Evolutionary conservation across 2,888 invertebrate genomes (phyloP).

Genomic region (Globia sparganii): DNA sequence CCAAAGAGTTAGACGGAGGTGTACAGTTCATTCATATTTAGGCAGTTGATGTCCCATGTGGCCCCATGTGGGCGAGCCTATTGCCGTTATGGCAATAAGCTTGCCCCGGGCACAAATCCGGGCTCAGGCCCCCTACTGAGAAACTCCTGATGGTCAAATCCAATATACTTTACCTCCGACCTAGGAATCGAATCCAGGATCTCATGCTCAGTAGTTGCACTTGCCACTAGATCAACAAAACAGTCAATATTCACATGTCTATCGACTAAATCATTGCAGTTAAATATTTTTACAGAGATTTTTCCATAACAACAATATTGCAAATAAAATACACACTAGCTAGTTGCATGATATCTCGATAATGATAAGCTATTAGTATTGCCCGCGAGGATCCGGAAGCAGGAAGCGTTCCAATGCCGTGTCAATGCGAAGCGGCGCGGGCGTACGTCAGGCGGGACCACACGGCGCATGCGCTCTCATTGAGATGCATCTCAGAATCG

Average conservation of each 20-base stretch:
- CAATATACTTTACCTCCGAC: neutral
- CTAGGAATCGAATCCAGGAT: neutral
- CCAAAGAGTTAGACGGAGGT: no score
- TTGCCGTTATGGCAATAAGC: no score
- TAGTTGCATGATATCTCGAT: conserved; percentile 62
- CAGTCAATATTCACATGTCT: neutral
- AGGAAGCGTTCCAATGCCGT: conserved; percentile 84
- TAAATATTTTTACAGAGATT: neutral
- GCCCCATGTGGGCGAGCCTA: no score
- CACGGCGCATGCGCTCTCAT: conserved; percentile 68
- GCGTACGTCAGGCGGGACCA: conserved; percentile 70
- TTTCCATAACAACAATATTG: conserved; percentile 26
- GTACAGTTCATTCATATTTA: neutral
- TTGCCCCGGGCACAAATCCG: neutral
- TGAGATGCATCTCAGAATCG: conserved; percentile 75
- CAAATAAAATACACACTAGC: conserved; percentile 32
- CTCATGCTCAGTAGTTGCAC: neutral
- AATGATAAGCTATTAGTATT: conserved; percentile 82
- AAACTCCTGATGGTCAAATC: neutral
- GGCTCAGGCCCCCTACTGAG: neutral
- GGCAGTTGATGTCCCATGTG: no score
- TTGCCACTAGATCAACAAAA: no score
- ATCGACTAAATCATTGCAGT: neutral
- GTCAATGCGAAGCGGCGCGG: conserved; percentile 72
- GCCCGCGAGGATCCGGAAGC: conserved; percentile 83